phyloP scores from a whole-genome alignment of 2,797 vertebrate genomes.

The Phrynocephalus guinanensis region DNA sequence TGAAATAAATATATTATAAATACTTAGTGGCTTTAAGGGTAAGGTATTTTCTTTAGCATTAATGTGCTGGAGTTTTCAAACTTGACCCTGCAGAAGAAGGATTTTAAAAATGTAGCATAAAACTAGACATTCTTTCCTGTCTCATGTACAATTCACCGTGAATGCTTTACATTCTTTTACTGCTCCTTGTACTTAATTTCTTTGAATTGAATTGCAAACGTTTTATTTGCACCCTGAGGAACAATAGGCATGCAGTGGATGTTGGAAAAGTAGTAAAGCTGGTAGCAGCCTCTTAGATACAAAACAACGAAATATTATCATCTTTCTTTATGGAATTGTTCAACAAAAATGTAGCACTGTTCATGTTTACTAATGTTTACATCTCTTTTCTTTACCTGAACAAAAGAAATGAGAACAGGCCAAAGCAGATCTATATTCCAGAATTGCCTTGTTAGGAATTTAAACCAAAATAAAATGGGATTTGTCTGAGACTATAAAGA shows the following conservation, averaged over 20 bases:
- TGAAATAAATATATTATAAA: too few relatives aligned
- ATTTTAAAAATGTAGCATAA: not conserved
- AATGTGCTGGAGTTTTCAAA: too few relatives aligned
- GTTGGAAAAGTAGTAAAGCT: slow-evolving; percentile 51
- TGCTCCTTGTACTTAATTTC: not conserved
- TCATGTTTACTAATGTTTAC: slow-evolving; percentile 59
- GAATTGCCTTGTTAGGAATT: slow-evolving; percentile 39
- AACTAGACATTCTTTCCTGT: not conserved
- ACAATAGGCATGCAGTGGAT: slow-evolving; percentile 45
- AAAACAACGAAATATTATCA: slow-evolving; percentile 58
- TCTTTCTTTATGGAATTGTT: slow-evolving; percentile 52
- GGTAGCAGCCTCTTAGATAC: slow-evolving; percentile 61
- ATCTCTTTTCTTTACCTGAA: not conserved
- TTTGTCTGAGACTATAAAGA: slow-evolving; percentile 38
- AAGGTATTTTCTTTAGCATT: too few relatives aligned
- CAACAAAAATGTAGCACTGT: slow-evolving; percentile 57
- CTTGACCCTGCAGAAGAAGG: not conserved
- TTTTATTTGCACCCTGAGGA: slow-evolving; percentile 61
- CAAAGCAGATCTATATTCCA: slow-evolving; percentile 44
- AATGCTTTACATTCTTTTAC: not conserved
- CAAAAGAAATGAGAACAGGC: slow-evolving; percentile 35
- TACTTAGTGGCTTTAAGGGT: too few relatives aligned
- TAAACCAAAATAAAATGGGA: slow-evolving; percentile 32
- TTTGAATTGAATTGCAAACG: slow-evolving; percentile 51
- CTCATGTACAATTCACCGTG: not conserved